Evolutionary conservation across 2,888 invertebrate species (phyloP).

Genomic region (Drosophila incognita): DNA sequence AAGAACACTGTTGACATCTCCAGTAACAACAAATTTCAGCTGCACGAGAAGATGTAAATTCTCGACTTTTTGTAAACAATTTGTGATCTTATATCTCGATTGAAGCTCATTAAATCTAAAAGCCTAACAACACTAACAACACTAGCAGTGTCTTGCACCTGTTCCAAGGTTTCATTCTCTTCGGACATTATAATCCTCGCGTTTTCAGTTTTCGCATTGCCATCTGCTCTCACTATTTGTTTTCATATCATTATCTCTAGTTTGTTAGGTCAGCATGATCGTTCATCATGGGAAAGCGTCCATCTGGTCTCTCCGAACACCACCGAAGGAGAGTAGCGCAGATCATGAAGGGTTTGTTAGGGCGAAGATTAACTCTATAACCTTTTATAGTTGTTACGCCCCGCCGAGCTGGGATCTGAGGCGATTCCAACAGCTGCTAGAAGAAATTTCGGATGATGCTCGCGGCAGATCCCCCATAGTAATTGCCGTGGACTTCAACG

Average conservation of each 20-base stretch:
- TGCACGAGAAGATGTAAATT: slow-evolving; percentile 10
- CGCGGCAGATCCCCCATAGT: neutral
- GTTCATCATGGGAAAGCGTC: neutral
- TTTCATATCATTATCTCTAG: neutral
- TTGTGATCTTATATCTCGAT: neutral
- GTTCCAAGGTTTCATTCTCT: neutral
- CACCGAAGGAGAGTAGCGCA: neutral
- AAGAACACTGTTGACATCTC: neutral
- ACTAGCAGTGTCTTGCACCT: neutral
- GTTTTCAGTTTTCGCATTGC: neutral
- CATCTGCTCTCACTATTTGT: neutral
- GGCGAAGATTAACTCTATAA: too few relatives aligned
- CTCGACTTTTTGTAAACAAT: neutral
- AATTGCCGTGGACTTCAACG: neutral
- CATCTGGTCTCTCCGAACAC: neutral
- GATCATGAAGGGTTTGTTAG: neutral
- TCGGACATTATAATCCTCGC: neutral
- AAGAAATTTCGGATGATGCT: neutral
- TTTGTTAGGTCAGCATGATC: neutral
- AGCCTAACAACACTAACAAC: neutral
- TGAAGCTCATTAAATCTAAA: neutral
- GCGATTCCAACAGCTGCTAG: neutral
- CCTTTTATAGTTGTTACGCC: neutral
- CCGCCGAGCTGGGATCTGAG: neutral
- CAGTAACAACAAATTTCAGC: neutral